Percentiles rank a stretch among this genome's conserved stretches.
These are phyloP conservation scores for Adrianichthys oophorus DNA, from an alignment of 2,797 vertebrate genomes.

Conservation along the genomic window DNA sequence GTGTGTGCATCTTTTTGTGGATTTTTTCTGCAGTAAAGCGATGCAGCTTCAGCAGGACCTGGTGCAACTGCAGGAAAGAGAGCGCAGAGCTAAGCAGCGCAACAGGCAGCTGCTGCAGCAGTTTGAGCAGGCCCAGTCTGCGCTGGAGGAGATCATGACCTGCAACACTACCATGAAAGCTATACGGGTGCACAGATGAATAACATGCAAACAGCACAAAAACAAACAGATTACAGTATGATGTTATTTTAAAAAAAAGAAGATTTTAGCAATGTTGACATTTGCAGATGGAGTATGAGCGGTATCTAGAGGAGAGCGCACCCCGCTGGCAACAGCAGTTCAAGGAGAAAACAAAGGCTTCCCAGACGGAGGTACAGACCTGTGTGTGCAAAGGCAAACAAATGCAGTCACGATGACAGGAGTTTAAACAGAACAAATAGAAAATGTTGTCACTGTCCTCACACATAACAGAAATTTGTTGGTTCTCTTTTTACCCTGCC, in stretches of 20 bases:
- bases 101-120: conserved; percentile 76
- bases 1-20: not conserved
- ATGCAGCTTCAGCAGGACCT: conserved; percentile 61
- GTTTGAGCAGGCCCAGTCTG: conserved; percentile 75
- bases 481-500: too few species aligned
- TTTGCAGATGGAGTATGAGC: conserved; percentile 74
- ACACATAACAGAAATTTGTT: too few species aligned
- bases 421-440: too few species aligned
- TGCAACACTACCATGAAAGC: conserved; percentile 71
- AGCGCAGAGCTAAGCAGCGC: conserved; percentile 56
- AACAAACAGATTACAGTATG: not conserved
- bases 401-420: too few species aligned
- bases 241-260: too few species aligned
- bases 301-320: conserved; percentile 61
- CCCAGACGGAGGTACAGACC: conserved; percentile 57
- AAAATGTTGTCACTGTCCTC: too few species aligned
- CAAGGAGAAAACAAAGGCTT: conserved; percentile 52
- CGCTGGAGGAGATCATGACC: conserved; percentile 67
- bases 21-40: conserved; percentile 38
- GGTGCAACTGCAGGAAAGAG: conserved; percentile 71
- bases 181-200: conserved; percentile 61
- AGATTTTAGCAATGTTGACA: not conserved
- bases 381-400: not conserved
- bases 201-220: conserved; percentile 2
- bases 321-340: conserved; percentile 67